Conservation (phyloP, 2,797 vertebrate genomes). For the Hypotaenidia philippensis region DNA sequence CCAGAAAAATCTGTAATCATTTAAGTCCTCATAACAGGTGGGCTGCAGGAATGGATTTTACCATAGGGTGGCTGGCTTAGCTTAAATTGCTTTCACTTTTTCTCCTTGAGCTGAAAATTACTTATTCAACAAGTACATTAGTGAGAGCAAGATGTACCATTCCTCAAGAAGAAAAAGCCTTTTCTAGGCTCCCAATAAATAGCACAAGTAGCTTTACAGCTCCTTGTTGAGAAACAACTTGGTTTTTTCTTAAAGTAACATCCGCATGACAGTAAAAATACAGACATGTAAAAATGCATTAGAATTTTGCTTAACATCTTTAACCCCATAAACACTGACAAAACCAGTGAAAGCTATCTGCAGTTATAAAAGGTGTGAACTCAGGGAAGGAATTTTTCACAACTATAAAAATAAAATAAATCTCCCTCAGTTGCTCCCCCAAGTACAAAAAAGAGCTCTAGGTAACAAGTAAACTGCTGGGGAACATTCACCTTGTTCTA, state of each 20-base stretch:
- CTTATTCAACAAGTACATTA: neutral
- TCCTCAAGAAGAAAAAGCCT: neutral
- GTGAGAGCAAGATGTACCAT: neutral
- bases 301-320: neutral
- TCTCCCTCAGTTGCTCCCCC: neutral
- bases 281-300: neutral
- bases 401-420: neutral
- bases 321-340: neutral
- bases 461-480: neutral
- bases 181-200: neutral
- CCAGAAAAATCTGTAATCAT: neutral
- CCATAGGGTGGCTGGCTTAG: neutral
- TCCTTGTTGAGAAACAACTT: neutral
- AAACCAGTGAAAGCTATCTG: neutral
- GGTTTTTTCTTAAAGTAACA: neutral
- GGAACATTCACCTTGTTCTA: neutral
- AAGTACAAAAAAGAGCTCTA: neutral
- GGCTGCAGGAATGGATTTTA: neutral
- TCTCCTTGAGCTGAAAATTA: constrained; percentile 25
- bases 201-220: neutral
- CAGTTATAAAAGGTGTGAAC: neutral
- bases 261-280: neutral
- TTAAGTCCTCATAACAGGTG: neutral
- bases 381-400: neutral
- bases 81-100: constrained; percentile 18